Base-by-base conservation (phyloP, 2,888 invertebrate genomes). In the Hypercompe scribonia region DNA sequence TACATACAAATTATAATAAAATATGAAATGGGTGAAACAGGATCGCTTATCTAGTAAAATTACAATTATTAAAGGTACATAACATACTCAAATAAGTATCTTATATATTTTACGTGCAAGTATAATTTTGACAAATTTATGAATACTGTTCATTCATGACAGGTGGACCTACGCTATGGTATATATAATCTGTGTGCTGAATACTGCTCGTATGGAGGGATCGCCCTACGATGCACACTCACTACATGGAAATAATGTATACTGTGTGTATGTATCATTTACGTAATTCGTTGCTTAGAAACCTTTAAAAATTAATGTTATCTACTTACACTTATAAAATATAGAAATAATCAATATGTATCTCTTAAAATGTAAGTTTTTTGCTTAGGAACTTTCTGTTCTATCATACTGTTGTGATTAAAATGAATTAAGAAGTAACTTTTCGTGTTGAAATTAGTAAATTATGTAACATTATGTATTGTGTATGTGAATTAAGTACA, bases 231-330 rank as follows among this genome's bases (percentile, higher is more conserved):
- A 79, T 78, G 78, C 74, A 76, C 73, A 77, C 13, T 28, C 13
- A 28, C 82, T 87, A 88, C 76, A 76, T 81, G 71, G 80, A 76
- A 75, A 78, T 77, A 79, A 77, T 81, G 78, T 81, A 83, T 84
- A 89, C 86, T 90, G 88, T 78, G 87, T 85, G 88, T 78, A 88
- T 85, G 88, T 83, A 87, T 86, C 81, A 83, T 86, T 90, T 88
- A 90, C 88, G 89, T 92, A 92, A 92, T 95, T 95, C 95, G 95
- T 95, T 95, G 95, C 90, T 89, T 92, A 89, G 95, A 95, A 95
- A 95, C 95, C 95, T 92, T 92, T 88, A 86, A 79, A 92, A 91
- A 91, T 88, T 87, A 92, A 87, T 86, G 88, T 89, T 89, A 90
- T 85, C 90, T 93, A 95, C 90, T 92, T 93, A 94, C 82, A 87